Conservation (phyloP, 2,888 invertebrate species). For the Megaustenia siamemsis region DNA sequence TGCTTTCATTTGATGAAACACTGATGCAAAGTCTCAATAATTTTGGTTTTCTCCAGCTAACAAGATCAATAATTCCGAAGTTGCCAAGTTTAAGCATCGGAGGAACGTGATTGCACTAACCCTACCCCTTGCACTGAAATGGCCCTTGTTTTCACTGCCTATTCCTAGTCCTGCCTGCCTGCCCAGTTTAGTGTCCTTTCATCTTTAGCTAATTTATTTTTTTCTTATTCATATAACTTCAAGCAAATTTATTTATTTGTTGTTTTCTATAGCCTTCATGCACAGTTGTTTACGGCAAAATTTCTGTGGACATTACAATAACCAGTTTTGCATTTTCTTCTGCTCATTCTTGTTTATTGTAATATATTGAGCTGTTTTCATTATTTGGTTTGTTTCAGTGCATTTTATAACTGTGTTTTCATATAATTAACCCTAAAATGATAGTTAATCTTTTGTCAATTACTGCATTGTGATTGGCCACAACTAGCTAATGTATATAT, state of each 20-base stretch:
- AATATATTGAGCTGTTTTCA: not conserved
- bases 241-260: conserved; percentile 13
- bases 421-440: conserved; percentile 19
- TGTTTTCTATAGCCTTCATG: conserved; percentile 1
- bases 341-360: conserved; percentile 13
- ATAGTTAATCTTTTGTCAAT: conserved; percentile 9
- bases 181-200: conserved; percentile 35
- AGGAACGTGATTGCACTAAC: conserved; percentile 65
- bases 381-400: not conserved
- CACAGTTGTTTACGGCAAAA: conserved; percentile 1
- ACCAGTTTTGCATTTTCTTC: not conserved
- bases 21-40: conserved; percentile 19
- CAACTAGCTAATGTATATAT: conserved; percentile 32
- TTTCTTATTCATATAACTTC: not conserved
- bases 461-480: conserved; percentile 19
- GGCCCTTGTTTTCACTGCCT: conserved; percentile 46
- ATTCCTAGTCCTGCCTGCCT: conserved; percentile 22
- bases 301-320: not conserved
- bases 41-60: conserved; percentile 64
- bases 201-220: conserved; percentile 15
- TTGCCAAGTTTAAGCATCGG: conserved; percentile 77
- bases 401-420: not conserved
- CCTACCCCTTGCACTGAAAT: conserved; percentile 41
- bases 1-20: conserved; percentile 29
- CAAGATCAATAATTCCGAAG: conserved; percentile 76